Evolutionary conservation across 2,888 invertebrate genomes (phyloP).

Genomic region (Bellardia pandia): DNA sequence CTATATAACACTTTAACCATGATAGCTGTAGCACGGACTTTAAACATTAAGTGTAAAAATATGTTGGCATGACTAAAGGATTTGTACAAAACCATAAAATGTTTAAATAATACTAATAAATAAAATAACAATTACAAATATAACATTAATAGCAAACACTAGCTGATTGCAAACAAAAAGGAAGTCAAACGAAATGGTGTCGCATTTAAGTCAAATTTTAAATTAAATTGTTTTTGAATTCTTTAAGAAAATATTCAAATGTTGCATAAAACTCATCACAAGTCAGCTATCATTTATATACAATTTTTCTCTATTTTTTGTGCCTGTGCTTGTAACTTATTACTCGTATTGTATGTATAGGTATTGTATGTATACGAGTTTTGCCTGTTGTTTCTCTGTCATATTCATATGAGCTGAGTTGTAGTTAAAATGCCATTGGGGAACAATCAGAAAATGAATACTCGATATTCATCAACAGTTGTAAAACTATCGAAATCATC

Average conservation of each 20-base stretch:
- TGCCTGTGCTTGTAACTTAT: not conserved
- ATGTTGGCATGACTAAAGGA: slow-evolving; percentile 61
- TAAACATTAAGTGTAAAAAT: slow-evolving; percentile 64
- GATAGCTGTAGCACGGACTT: slow-evolving; percentile 21
- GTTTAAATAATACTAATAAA: slow-evolving; percentile 38
- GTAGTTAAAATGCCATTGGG: slow-evolving; percentile 57
- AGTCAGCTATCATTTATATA: not conserved
- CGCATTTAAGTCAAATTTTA: too few relatives aligned
- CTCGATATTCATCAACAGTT: slow-evolving; percentile 51
- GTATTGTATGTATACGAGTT: not conserved
- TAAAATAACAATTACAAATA: slow-evolving; percentile 14
- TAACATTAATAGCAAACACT: not conserved
- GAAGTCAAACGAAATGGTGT: too few relatives aligned
- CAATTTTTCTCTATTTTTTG: not conserved
- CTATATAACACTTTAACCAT: slow-evolving; percentile 10
- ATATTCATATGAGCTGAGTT: slow-evolving; percentile 31
- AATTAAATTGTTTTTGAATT: not conserved
- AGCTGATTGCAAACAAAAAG: too few relatives aligned
- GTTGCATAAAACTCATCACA: not conserved
- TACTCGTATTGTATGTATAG: not conserved
- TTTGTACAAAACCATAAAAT: slow-evolving; percentile 62
- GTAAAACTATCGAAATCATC: not conserved
- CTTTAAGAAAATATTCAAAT: not conserved
- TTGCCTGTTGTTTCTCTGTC: not conserved
- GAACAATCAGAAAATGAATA: slow-evolving; percentile 59